Conservation (phyloP, 2,113 vertebrate species). For the Nannospalax galili region DNA sequence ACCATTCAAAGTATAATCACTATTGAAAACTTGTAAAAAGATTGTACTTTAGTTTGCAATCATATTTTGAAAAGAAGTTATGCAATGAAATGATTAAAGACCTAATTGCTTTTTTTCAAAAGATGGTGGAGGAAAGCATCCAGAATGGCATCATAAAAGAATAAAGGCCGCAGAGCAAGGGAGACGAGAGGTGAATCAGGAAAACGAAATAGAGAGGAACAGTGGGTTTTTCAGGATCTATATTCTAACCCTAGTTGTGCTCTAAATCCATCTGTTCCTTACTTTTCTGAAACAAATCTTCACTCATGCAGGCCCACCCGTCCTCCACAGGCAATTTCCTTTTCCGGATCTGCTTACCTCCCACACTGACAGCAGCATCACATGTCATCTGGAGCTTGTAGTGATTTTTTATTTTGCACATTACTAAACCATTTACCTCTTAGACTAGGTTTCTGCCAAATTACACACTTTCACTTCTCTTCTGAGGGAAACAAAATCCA, state of each 20-base stretch:
- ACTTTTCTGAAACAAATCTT: slow-evolving; percentile 33
- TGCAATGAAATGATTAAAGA: not conserved
- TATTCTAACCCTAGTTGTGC: not conserved
- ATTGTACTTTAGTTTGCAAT: not conserved
- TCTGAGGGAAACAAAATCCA: slow-evolving; percentile 49
- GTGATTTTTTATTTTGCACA: slow-evolving; percentile 56
- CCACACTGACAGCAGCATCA: slow-evolving; percentile 50
- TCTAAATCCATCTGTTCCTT: slow-evolving; percentile 38
- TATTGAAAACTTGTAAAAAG: not conserved
- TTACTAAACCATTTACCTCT: slow-evolving; percentile 52
- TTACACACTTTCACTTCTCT: slow-evolving; percentile 31
- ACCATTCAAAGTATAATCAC: not conserved
- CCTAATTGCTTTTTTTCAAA: not conserved
- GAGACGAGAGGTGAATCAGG: not conserved
- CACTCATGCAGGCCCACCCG: slow-evolving; percentile 14
- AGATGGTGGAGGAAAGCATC: not conserved
- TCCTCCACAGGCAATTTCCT: slow-evolving; percentile 4
- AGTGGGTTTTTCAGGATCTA: not conserved
- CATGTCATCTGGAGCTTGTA: slow-evolving; percentile 53
- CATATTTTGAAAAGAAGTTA: slow-evolving; percentile 20
- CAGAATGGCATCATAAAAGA: not conserved
- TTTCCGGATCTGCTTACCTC: slow-evolving; percentile 32
- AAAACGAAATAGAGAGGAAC: slow-evolving; percentile 26
- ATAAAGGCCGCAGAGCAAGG: not conserved
- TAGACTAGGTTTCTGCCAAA: slow-evolving; percentile 37